Evolutionary conservation across 2,113 vertebrate genomes (phyloP), one percentile per base, ranked within the genome.

Genomic region (Misgurnus mizolepis): DNA sequence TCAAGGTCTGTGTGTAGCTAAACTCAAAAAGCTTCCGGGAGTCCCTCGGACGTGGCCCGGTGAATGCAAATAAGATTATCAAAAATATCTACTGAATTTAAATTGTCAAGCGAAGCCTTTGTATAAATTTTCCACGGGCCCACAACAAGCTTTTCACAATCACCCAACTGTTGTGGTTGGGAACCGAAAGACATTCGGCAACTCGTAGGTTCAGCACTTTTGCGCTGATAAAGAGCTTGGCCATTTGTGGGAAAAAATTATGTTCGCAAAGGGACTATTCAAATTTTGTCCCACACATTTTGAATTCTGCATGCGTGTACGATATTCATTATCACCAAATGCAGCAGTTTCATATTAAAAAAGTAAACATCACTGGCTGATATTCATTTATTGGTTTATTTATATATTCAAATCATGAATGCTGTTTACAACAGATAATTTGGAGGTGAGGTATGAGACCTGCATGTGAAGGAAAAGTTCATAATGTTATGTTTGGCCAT

Each of bases 371-470:
- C 22, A 27, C 60, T 47, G 61, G 61, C 53, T 68, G 76, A 65
- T 67, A 0, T 14, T 67, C 60, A 50, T 69, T 45, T 27, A 78
- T 58, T 45, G 22, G 75, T 80, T 50, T 55, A 4, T 75, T 72
- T 76, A 50, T 68, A 79, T 83, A 80, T 84, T 81, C 71, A 84
- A 84, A 81, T 84, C 82, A 78, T 80, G 75, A 67, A 78, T 78
- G 67, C 53, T 56, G 82, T 84, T 56, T 66, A 72, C 73, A 67
- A 43, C 62, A 49, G 73, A 70, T 65, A 80, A 12, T 40, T 56
- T 64, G 50, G 55, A 78, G 68, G 75, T 84, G 72, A 61, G 79
- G 61, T 56, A 45, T n/a, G 45, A 70, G 56, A 74, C 76, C 66
- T 73, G 83, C 77, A 80, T 80, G 76, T 67, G 76, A 84, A 81